Base-by-base conservation (phyloP, 2,797 vertebrate species). In the Rhynchotus rufescens region DNA sequence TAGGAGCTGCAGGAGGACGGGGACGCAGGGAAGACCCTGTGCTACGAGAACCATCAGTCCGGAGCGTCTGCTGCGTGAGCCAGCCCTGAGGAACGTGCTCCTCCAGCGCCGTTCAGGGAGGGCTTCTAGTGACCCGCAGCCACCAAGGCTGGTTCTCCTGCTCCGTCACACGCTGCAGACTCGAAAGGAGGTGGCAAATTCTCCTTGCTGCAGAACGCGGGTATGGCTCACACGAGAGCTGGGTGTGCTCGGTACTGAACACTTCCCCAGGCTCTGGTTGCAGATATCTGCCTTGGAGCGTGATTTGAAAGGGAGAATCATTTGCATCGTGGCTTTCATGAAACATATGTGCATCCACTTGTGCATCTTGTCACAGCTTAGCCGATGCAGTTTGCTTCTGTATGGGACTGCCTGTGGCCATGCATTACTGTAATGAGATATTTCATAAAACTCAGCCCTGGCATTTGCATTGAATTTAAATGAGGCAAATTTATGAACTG, bases 181-280 rank as follows among this genome's bases (percentile, higher is more conserved):
- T 16, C n/a, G 51, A 38, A 19, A 15, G 67, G 56, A 26, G 65
- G 44, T 1, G 51, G 64, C 30, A 44, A 57, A 8, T 72, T 51
- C 67, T 72, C 40, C 54, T 15, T 22, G 17, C 6, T 21, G 8
- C 34, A 12, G 61, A 28, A 30, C 1, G n/a, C 22, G 6, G 71
- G 15, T 51, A 11, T 0, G 6, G 67, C 12, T 40, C 9, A 0
- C 2, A 3, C 20, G 12, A 20, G 30, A 22, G 25, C 3, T 30
- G 20, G 16, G 45, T 61, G 8, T 0, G 6, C 17, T 25, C 30
- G 32, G 12, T 47, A 61, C 9, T 14, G 15, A 67, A 4, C 10
- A 11, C 17, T 25, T 84, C 25, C 38, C 6, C 16, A 12, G 19
- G n/a, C 5, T 79, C 52, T 42, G 22, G 9, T 36, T 62, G 54